These are phyloP conservation scores for Temnothorax nylanderi DNA, from an alignment of 1,140 invertebrate genomes.

Conservation along the genomic window DNA sequence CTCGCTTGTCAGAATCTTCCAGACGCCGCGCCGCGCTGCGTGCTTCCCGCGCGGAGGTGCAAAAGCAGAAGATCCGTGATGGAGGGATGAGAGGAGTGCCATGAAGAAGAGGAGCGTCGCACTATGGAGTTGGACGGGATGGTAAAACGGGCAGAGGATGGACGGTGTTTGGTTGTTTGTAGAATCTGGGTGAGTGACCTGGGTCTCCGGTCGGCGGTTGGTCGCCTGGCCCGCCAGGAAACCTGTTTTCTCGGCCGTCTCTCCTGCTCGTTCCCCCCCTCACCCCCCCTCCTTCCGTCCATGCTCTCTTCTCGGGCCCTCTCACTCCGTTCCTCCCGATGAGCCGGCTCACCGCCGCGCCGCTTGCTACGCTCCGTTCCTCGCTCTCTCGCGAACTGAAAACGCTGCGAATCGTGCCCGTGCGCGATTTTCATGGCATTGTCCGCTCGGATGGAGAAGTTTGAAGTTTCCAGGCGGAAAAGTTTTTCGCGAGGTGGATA, in stretches of 20 bases:
- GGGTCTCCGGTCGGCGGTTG: constrained; percentile 70
- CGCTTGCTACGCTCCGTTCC: constrained; percentile 58
- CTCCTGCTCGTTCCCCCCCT: constrained; percentile 37
- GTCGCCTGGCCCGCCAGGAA: constrained; percentile 72
- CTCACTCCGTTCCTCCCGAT: constrained; percentile 54
- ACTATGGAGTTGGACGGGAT: constrained; percentile 16
- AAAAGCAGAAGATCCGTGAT: neutral
- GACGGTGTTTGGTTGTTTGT: constrained; percentile 82
- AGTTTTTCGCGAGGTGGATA: neutral
- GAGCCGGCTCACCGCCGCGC: constrained; percentile 41
- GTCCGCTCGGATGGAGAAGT: constrained; percentile 47
- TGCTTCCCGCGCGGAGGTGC: constrained; percentile 26
- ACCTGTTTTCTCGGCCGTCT: constrained; percentile 74
- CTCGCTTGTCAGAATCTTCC: constrained; percentile 62
- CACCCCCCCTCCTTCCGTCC: neutral
- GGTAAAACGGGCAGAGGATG: constrained; percentile 55
- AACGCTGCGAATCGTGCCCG: constrained; percentile 57
- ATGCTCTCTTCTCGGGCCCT: constrained; percentile 46
- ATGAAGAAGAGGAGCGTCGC: constrained; percentile 1
- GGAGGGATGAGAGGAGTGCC: neutral
- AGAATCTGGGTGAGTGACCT: constrained; percentile 84
- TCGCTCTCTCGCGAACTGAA: constrained; percentile 64
- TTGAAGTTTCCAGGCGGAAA: constrained; percentile 18
- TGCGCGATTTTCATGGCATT: constrained; percentile 61
- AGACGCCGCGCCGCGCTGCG: constrained; percentile 13